These are phyloP conservation scores for Bagarius yarrelli DNA, from an alignment of 2,113 vertebrate species.

Conservation along the genomic window DNA sequence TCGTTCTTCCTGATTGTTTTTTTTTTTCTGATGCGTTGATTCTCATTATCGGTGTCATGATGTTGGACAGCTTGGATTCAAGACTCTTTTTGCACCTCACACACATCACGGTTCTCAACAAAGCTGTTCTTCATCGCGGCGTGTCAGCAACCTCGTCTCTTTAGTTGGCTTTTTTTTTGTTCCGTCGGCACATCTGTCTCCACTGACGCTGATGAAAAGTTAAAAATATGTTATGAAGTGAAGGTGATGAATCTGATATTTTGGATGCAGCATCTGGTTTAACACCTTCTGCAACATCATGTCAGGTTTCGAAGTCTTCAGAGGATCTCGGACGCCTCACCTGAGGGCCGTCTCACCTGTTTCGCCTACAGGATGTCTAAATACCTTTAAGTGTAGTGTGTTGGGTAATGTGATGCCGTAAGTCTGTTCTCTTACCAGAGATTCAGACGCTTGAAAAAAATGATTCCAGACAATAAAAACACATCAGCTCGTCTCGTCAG, in stretches of 20 bases:
- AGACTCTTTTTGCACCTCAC: slow-evolving; percentile 2
- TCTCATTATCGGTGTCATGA: background rate
- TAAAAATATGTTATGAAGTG: slow-evolving; percentile 19
- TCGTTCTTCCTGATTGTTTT: background rate
- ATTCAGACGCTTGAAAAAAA: background rate
- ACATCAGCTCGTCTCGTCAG: background rate
- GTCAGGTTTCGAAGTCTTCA: background rate
- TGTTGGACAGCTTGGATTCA: background rate
- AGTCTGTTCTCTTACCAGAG: background rate
- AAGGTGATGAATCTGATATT: background rate
- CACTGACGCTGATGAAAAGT: slow-evolving; percentile 1
- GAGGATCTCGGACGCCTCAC: background rate
- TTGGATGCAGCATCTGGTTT: background rate
- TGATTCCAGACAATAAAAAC: background rate
- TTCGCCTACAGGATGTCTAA: too few relatives aligned
- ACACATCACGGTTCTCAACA: background rate
- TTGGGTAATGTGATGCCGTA: background rate
- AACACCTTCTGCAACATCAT: background rate
- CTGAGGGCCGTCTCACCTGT: too few relatives aligned
- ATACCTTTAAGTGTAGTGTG: too few relatives aligned
- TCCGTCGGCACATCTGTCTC: slow-evolving; percentile 19
- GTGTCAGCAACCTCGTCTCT: slow-evolving; percentile 18
- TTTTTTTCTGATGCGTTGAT: background rate
- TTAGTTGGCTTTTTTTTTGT: background rate
- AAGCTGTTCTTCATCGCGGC: slow-evolving; percentile 20